phyloP scores from a whole-genome alignment of 2,113 vertebrate genomes.

The Trichechus manatus region DNA sequence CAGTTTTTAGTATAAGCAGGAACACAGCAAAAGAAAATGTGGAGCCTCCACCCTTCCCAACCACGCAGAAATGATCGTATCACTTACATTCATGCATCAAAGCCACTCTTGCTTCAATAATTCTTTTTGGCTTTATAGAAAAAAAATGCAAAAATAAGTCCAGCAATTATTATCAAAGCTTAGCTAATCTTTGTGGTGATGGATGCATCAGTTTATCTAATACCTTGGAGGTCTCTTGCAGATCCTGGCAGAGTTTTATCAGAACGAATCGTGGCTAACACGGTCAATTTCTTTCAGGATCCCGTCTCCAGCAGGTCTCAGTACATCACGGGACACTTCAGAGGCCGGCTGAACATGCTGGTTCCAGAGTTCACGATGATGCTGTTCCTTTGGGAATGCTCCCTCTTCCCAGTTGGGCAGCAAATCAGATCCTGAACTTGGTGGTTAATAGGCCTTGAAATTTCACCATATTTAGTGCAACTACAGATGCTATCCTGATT shows the following conservation, averaged over 20 bases:
- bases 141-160: background rate
- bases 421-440: background rate
- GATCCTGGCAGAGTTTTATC: background rate
- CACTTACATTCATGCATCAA: background rate
- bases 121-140: background rate
- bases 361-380: background rate
- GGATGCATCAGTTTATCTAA: constrained; percentile 1
- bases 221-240: background rate
- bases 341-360: background rate
- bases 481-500: background rate
- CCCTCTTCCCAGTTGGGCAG: background rate
- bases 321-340: fast-evolving
- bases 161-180: background rate
- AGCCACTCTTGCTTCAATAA: background rate
- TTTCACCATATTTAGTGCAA: background rate
- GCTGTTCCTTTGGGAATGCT: background rate
- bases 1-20: background rate
- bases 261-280: background rate
- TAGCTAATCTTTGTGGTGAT: constrained; percentile 3
- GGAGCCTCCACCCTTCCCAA: background rate
- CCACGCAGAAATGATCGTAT: fast-evolving
- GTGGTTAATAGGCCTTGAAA: background rate
- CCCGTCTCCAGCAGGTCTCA: background rate
- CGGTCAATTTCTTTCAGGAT: background rate
- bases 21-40: fast-evolving